A percentile compares a stretch with the other conserved stretches of the same genome.
Conservation (phyloP, 2,797 vertebrate species). For the Alca torda region DNA sequence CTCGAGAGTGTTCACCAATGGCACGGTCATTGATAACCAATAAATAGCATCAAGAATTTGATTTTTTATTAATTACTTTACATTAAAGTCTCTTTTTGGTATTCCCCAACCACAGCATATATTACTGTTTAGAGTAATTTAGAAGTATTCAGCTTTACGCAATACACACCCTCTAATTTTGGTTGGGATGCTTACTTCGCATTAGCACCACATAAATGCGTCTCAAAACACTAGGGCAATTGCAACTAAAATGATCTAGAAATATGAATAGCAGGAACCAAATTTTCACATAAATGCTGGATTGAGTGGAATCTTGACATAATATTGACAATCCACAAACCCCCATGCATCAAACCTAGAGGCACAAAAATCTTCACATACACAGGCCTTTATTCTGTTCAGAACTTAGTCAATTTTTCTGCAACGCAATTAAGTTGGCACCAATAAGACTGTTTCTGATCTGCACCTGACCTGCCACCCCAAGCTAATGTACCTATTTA, state of each 20-base stretch:
- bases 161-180: neutral
- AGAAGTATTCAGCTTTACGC: neutral
- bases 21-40: neutral
- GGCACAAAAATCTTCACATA: neutral
- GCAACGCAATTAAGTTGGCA: neutral
- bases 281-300: neutral
- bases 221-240: neutral
- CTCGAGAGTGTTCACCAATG: neutral
- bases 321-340: neutral
- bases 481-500: neutral
- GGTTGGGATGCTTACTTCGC: neutral
- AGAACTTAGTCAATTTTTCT: neutral
- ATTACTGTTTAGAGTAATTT: neutral
- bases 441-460: neutral
- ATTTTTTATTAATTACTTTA: neutral
- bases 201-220: neutral
- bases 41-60: neutral
- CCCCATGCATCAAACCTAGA: neutral
- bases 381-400: neutral
- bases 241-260: neutral
- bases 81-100: neutral
- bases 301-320: neutral
- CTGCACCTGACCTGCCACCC: neutral
- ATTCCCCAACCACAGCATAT: neutral
- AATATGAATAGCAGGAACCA: neutral